Percentiles rank a stretch among this genome's conserved stretches.
These are phyloP conservation scores for Stercorarius parasiticus DNA, from an alignment of 2,113 vertebrate genomes.

Conservation along the genomic window DNA sequence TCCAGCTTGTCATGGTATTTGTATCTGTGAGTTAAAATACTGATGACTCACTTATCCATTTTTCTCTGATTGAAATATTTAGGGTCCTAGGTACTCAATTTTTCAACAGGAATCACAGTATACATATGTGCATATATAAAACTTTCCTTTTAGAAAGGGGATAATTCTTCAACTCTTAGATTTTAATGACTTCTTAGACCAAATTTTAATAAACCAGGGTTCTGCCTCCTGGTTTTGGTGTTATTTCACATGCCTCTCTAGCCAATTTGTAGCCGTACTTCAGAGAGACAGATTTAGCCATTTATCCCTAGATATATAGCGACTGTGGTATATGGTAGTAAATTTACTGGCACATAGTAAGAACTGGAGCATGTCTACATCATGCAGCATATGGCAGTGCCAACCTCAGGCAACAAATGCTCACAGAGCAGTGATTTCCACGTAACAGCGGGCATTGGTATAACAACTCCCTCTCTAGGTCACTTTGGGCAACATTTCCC, in stretches of 20 bases:
- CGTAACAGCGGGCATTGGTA: accelerated
- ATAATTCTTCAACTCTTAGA: not conserved
- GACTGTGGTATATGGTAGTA: not conserved
- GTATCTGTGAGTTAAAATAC: not conserved
- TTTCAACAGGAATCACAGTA: not conserved
- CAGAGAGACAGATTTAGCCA: not conserved
- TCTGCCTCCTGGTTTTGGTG: not conserved
- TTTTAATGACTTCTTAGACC: not conserved
- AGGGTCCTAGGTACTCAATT: not conserved
- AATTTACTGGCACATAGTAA: not conserved
- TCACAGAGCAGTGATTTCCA: not conserved
- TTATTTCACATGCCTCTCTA: not conserved
- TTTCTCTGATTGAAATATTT: not conserved
- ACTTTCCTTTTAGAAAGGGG: not conserved
- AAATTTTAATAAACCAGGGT: not conserved
- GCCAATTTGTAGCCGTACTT: not conserved
- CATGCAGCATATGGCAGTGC: not conserved
- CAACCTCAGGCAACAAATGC: not conserved
- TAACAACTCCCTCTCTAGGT: not conserved
- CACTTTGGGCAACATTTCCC: not conserved
- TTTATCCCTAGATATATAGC: not conserved
- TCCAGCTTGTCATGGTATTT: not conserved
- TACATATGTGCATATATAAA: not conserved
- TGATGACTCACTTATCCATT: not conserved
- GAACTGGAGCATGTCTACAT: not conserved